A percentile compares a stretch with the other conserved stretches of the same genome.
Conservation (phyloP, 2,113 vertebrate species). For the Notarius lentiginosus region DNA sequence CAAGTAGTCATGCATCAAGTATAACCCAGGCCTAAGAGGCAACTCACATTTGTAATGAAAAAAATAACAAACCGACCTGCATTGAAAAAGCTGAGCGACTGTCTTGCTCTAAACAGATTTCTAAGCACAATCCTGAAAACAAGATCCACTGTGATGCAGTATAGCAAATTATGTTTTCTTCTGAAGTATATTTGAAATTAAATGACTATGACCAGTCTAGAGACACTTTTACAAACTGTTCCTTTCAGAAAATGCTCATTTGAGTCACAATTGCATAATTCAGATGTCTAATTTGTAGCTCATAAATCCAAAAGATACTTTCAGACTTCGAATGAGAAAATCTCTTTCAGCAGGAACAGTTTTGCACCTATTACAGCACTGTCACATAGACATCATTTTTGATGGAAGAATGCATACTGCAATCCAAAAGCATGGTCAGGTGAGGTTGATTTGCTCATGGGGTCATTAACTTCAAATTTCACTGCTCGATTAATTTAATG, state of each 20-base stretch:
- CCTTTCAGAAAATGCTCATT: background rate
- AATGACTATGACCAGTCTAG: background rate
- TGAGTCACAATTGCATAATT: background rate
- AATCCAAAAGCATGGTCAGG: slow-evolving; percentile 25
- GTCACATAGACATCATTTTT: background rate
- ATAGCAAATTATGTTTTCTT: background rate
- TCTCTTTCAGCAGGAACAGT: background rate
- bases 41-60: background rate
- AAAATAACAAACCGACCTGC: background rate
- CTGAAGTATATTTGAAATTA: background rate
- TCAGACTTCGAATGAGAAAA: background rate
- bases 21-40: background rate
- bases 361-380: background rate
- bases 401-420: background rate
- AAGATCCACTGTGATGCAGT: background rate
- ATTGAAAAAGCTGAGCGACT: background rate
- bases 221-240: background rate
- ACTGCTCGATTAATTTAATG: slow-evolving; percentile 34
- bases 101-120: background rate
- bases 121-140: background rate
- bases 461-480: slow-evolving; percentile 25
- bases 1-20: background rate
- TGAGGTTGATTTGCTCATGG: slow-evolving; percentile 22
- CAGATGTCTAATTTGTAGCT: background rate
- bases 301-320: background rate